Evolutionary conservation across 2,888 invertebrate species (phyloP).

Genomic region (Sinhomidia bicolor): DNA sequence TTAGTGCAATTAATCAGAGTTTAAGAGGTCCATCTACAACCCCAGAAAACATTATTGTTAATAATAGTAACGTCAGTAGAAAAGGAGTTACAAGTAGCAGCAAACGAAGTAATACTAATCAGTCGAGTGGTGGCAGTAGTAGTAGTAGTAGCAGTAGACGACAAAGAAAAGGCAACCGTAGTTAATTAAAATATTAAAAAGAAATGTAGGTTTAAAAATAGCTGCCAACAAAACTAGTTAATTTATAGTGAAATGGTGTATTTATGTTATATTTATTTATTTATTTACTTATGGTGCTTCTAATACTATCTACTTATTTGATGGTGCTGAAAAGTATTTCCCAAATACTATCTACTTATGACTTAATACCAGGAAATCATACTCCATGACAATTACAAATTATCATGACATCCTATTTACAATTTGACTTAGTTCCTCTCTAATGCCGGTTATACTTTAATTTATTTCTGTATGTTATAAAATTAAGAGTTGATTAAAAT

Average conservation of each 20-base stretch:
- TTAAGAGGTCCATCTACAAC: neutral
- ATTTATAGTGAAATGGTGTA: no score
- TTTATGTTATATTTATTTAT: no score
- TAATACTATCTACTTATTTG: no score
- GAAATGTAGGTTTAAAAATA: no score
- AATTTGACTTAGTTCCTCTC: neutral
- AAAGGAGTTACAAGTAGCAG: neutral
- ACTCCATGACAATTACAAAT: neutral
- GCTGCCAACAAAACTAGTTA: no score
- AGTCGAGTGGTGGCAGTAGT: no score
- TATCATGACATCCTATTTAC: neutral
- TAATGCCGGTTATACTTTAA: neutral
- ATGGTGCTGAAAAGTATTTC: no score
- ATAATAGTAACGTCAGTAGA: neutral
- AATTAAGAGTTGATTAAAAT: no score
- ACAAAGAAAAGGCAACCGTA: neutral
- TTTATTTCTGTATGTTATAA: no score
- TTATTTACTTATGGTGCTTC: no score
- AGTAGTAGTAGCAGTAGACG: neutral
- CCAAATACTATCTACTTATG: neutral
- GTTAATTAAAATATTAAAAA: neutral
- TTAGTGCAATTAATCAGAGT: constrained; percentile 81
- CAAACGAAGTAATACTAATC: neutral
- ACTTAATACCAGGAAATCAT: neutral
- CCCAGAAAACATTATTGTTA: neutral